A percentile compares a stretch with the other conserved stretches of the same genome.
Evolutionary conservation across 2,113 vertebrate genomes (phyloP).

Genomic region (Cephalophus harveyi): DNA sequence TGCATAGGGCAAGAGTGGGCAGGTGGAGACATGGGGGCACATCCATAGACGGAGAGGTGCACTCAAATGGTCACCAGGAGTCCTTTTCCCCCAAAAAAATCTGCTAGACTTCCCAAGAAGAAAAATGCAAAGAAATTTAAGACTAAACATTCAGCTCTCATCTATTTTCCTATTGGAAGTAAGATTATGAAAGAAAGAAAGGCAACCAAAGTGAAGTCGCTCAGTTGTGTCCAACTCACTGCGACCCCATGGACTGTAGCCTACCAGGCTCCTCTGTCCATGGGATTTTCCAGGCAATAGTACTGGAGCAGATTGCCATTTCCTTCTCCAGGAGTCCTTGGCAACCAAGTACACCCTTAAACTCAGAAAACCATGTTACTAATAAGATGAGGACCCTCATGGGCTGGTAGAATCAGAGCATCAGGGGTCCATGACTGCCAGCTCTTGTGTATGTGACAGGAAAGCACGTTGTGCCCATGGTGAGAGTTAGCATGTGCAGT

Average conservation of each 20-base stretch:
- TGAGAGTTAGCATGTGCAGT: background rate
- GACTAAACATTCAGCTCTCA: background rate
- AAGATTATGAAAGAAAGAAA: background rate
- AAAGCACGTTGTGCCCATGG: fast-evolving
- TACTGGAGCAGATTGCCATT: no score
- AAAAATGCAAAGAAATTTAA: background rate
- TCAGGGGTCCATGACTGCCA: background rate
- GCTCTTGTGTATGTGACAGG: no score
- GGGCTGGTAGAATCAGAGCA: background rate
- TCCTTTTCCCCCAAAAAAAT: background rate
- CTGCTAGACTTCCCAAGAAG: background rate
- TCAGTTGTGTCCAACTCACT: no score
- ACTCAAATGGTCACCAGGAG: background rate
- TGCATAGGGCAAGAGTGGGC: background rate
- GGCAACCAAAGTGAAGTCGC: no score
- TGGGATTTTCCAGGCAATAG: no score
- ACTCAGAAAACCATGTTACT: background rate
- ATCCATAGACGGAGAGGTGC: background rate
- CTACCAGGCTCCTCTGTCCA: no score
- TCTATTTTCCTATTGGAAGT: background rate
- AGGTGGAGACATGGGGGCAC: background rate
- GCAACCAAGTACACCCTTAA: background rate
- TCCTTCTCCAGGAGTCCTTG: no score
- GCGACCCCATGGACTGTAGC: no score
- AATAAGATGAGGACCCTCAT: background rate